A percentile compares a stretch with the other conserved stretches of the same genome.
Conservation (phyloP, 2,113 vertebrate species). For the Pelvicachromis taeniatus region DNA sequence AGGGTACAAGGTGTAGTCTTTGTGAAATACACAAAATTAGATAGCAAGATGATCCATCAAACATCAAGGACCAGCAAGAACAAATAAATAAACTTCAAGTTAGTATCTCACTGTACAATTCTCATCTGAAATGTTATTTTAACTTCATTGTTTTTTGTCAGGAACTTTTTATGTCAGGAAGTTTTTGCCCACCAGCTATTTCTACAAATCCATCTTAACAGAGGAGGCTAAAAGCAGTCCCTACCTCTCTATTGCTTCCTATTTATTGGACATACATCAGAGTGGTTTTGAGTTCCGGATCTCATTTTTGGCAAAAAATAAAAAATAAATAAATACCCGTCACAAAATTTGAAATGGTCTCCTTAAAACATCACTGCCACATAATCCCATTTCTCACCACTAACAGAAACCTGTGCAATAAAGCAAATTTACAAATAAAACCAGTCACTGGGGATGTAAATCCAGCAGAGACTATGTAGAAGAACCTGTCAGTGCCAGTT, state of each 20-base stretch:
- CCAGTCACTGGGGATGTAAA: not conserved
- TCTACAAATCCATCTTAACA: not conserved
- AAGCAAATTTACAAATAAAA: not conserved
- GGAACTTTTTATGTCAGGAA: not conserved
- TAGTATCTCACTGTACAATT: not conserved
- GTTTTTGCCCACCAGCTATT: not conserved
- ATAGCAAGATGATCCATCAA: not conserved
- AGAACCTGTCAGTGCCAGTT: not conserved
- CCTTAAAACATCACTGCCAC: not conserved
- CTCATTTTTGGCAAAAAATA: not conserved
- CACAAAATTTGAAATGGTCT: not conserved
- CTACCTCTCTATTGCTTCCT: not conserved
- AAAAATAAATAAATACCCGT: not conserved
- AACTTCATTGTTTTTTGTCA: not conserved
- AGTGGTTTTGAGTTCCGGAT: not conserved
- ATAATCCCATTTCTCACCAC: not conserved
- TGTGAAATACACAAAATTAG: not conserved
- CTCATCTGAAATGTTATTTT: not conserved
- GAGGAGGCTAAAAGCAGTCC: not conserved
- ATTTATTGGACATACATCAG: not conserved
- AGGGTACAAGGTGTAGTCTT: not conserved
- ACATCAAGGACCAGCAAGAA: not conserved
- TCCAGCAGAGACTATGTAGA: not conserved
- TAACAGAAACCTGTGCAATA: not conserved
- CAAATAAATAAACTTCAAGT: not conserved